Percentiles rank a stretch among this genome's conserved stretches.
Conservation (phyloP, 2,888 invertebrate species). For the Chrysolina haemoptera region DNA sequence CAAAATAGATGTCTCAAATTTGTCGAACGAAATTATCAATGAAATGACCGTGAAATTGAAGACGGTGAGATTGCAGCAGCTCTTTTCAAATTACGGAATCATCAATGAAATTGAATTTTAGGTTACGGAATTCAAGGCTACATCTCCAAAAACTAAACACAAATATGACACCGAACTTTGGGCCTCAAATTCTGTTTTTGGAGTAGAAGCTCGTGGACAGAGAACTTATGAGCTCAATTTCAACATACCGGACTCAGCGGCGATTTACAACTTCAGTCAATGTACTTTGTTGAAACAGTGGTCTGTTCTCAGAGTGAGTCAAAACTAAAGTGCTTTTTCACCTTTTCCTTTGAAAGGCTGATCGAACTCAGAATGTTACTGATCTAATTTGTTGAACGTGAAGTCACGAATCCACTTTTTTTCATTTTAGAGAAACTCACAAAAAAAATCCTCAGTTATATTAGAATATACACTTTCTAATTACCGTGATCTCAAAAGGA, state of each 20-base stretch:
- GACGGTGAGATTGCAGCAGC: constrained; percentile 71
- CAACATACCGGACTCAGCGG: constrained; percentile 46
- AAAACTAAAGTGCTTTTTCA: not conserved
- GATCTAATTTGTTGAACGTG: no score
- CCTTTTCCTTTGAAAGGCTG: not conserved
- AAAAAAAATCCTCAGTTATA: no score
- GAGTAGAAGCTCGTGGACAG: constrained; percentile 56
- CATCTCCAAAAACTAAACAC: constrained; percentile 35
- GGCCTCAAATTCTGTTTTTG: constrained; percentile 37
- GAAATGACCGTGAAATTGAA: constrained; percentile 77
- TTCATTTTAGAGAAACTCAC: no score
- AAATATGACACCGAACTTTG: constrained; percentile 45
- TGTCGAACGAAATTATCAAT: constrained; percentile 79
- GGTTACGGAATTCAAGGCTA: constrained; percentile 42
- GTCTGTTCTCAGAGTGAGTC: constrained; percentile 48
- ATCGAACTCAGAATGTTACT: no score
- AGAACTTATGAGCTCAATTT: constrained; percentile 51
- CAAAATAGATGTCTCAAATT: constrained; percentile 81
- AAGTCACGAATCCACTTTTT: no score
- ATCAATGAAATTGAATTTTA: constrained; percentile 26
- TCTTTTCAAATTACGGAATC: no score
- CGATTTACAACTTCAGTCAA: constrained; percentile 52
- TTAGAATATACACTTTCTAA: no score
- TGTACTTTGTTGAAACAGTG: constrained; percentile 48
- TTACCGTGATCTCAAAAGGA: no score